Evolutionary conservation across 1,140 invertebrate species (phyloP), one percentile per base, ranked within the genome.

Genomic region (Drosophila chauvacae): DNA sequence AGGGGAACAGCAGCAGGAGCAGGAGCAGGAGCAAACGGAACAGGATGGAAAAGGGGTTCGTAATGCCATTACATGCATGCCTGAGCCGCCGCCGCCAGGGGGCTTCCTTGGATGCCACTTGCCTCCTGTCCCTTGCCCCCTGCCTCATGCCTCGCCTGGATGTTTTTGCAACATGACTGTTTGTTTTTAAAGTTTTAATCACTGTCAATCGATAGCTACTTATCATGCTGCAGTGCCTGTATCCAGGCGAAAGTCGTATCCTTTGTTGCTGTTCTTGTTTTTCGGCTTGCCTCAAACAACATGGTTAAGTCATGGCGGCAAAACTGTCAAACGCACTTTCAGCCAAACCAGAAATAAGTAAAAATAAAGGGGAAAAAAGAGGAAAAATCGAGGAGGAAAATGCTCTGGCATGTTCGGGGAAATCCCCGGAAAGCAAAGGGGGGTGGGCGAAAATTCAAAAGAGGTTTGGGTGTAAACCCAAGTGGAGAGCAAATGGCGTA

Each of bases 161-260:
- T 81, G 82, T 77, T 87, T 86, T 73, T 87, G 83, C 68, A 83
- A 87, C 85, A 84, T 88, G 84, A 90, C 81, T 88, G 85, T 88
- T 88, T 88, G 84, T 84, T 90, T 90, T 88, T 90, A 90, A 88
- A 88, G 84, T 88, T 88, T 88, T 88, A 88, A 88, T 88, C 84
- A 88, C 84, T 88, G 84, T 88, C 84, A 88, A 88, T 88, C 84
- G 84, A 88, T 88, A 88, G 84, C 84, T 88, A 90, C 84, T 88
- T 88, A 88, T 88, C 84, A 88, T 90, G 77, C 85, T 88, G 77
- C 77, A 90, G 71, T 73, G 73, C 63, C 80, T 35, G 62, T 30
- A 13, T 62, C 53, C 60, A 16, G 47, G 42, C 30, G 62, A 50
- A 68, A 68, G n/a, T 68, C 60, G 45, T 69, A 69, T 65, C 48